Conservation (phyloP, 2,888 invertebrate species). For the Protodeltote pygarga region DNA sequence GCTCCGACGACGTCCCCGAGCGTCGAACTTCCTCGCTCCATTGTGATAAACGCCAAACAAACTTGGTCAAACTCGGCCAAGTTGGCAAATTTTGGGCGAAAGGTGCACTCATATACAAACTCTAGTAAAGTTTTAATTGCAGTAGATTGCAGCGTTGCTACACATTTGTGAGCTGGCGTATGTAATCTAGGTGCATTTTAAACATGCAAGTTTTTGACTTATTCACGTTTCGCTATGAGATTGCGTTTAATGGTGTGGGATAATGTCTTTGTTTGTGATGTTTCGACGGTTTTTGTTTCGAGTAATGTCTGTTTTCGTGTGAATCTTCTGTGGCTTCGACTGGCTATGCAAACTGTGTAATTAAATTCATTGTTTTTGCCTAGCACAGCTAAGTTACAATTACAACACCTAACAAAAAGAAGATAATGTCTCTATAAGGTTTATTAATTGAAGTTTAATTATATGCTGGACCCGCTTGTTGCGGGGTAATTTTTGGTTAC, state of each 20-base stretch:
- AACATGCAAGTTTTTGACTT: slow-evolving; percentile 44
- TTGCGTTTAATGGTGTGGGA: slow-evolving; percentile 14
- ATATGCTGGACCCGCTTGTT: no score
- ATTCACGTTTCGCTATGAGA: slow-evolving; percentile 14
- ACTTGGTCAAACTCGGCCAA: slow-evolving; percentile 60
- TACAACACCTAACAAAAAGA: not conserved
- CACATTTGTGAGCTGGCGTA: slow-evolving; percentile 52
- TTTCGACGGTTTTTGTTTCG: slow-evolving; percentile 23
- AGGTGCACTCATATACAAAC: slow-evolving; percentile 82
- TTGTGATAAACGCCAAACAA: slow-evolving; percentile 69
- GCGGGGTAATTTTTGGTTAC: no score
- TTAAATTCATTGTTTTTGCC: not conserved
- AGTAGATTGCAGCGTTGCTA: slow-evolving; percentile 68
- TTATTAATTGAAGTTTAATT: no score
- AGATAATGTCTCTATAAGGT: no score
- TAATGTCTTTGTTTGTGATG: slow-evolving; percentile 29
- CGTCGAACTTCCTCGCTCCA: slow-evolving; percentile 64
- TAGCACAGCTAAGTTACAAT: not conserved
- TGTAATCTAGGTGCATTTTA: slow-evolving; percentile 45
- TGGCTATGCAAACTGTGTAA: not conserved
- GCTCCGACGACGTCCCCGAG: slow-evolving; percentile 52
- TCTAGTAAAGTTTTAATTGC: slow-evolving; percentile 80
- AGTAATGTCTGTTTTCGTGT: slow-evolving; percentile 10
- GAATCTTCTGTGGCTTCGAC: not conserved
- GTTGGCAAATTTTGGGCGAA: slow-evolving; percentile 72